A percentile compares a stretch with the other conserved stretches of the same genome.
Evolutionary conservation across 2,888 invertebrate species (phyloP).

Genomic region (Stenichneumon culpator): DNA sequence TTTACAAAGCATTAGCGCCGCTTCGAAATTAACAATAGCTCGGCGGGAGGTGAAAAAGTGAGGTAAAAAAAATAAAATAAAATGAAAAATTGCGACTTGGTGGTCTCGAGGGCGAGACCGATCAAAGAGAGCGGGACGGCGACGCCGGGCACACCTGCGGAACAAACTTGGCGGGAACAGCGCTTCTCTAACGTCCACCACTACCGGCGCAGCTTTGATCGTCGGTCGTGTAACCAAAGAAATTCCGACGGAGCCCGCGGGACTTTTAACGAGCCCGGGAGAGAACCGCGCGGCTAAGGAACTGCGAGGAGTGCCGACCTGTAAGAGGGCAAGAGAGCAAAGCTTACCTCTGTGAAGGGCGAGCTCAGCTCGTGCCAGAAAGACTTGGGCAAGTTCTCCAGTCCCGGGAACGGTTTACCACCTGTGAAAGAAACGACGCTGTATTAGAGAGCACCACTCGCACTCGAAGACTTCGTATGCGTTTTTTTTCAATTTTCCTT

Average conservation of each 20-base stretch:
- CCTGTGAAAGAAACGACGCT: slow-evolving; percentile 76
- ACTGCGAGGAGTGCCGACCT: slow-evolving; percentile 7
- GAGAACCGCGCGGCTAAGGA: background rate
- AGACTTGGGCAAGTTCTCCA: slow-evolving; percentile 82
- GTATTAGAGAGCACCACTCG: slow-evolving; percentile 27
- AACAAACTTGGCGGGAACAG: slow-evolving; percentile 30
- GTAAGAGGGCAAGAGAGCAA: slow-evolving; percentile 16
- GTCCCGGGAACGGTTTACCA: slow-evolving; percentile 81
- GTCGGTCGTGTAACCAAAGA: slow-evolving; percentile 25
- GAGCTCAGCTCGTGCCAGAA: slow-evolving; percentile 84
- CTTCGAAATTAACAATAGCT: slow-evolving; percentile 41
- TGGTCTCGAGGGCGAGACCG: slow-evolving; percentile 1
- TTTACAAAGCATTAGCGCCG: slow-evolving; percentile 25
- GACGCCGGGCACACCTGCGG: slow-evolving; percentile 11
- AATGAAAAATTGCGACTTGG: background rate
- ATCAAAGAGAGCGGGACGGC: slow-evolving; percentile 26
- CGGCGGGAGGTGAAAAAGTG: slow-evolving; percentile 7
- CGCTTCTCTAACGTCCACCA: background rate
- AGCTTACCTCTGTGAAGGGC: slow-evolving; percentile 83
- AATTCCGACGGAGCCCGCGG: slow-evolving; percentile 27
- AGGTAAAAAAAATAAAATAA: background rate
- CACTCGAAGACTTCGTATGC: background rate
- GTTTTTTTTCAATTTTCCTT: background rate
- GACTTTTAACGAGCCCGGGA: slow-evolving; percentile 44
- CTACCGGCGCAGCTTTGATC: slow-evolving; percentile 7